These are phyloP conservation scores for Galagoides demidoff DNA, from an alignment of 2,797 vertebrate species.

Conservation along the genomic window DNA sequence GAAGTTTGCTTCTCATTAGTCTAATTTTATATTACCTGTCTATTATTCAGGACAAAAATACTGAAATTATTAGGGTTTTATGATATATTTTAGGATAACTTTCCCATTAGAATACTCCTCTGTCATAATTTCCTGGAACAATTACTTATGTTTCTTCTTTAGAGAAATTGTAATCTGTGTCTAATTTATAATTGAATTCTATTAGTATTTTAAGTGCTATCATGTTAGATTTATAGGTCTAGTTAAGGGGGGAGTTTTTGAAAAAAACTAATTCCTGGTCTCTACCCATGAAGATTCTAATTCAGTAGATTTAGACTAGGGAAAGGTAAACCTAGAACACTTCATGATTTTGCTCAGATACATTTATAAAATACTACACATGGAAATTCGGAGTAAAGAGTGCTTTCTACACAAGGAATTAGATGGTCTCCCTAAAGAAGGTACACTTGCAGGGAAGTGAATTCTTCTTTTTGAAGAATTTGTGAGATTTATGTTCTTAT, in stretches of 20 bases:
- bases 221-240: neutral
- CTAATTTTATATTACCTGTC: neutral
- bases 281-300: neutral
- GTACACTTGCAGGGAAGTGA: neutral
- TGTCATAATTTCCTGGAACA: neutral
- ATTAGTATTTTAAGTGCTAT: neutral
- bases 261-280: neutral
- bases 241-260: neutral
- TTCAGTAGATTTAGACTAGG: neutral
- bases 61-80: neutral
- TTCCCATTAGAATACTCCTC: neutral
- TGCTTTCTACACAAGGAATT: neutral
- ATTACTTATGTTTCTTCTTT: neutral
- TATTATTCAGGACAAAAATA: neutral
- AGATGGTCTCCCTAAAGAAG: neutral
- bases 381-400: neutral
- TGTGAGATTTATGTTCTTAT: neutral
- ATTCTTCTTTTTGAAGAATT: neutral
- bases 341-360: neutral
- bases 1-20: conserved; percentile 20
- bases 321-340: neutral
- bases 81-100: neutral
- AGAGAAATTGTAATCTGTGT: neutral
- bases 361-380: neutral
- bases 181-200: neutral